These are phyloP conservation scores for Lethrus apterus DNA, from an alignment of 1,140 invertebrate species.

Conservation along the genomic window DNA sequence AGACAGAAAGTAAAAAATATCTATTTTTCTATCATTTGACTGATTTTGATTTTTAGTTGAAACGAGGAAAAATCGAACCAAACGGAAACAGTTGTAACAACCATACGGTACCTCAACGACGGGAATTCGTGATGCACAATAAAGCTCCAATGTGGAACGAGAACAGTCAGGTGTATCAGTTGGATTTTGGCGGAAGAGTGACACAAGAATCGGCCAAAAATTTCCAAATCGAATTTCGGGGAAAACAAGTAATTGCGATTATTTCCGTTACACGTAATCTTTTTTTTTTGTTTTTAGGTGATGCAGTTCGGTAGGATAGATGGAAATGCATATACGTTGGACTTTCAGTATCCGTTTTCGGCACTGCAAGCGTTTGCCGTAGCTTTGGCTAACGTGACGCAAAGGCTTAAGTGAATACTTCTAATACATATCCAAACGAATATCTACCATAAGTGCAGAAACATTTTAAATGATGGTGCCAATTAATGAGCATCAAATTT, in stretches of 20 bases:
- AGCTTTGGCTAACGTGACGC: conserved; percentile 96
- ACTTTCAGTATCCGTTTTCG: conserved; percentile 98
- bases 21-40: neutral
- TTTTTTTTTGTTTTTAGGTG: conserved; percentile 55
- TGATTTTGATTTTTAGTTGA: conserved; percentile 45
- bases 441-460: no score
- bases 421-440: no score
- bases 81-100: conserved; percentile 45
- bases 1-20: conserved; percentile 71
- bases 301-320: conserved; percentile 99
- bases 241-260: conserved; percentile 71
- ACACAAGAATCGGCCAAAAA: conserved; percentile 99
- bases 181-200: conserved; percentile 98
- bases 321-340: conserved; percentile 95
- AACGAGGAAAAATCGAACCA: conserved; percentile 54
- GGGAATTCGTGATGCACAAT: conserved; percentile 94
- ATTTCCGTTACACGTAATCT: neutral
- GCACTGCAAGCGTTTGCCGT: conserved; percentile 97
- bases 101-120: conserved; percentile 47
- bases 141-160: conserved; percentile 99
- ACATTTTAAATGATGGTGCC: no score
- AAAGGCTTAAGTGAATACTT: conserved; percentile 89
- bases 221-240: conserved; percentile 97
- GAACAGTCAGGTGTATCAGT: conserved; percentile 96
- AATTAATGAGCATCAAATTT: no score